Evolutionary conservation across 2,797 vertebrate species (phyloP), one percentile per base, ranked within the genome.

Genomic region (Melanogrammus aeglefinus): DNA sequence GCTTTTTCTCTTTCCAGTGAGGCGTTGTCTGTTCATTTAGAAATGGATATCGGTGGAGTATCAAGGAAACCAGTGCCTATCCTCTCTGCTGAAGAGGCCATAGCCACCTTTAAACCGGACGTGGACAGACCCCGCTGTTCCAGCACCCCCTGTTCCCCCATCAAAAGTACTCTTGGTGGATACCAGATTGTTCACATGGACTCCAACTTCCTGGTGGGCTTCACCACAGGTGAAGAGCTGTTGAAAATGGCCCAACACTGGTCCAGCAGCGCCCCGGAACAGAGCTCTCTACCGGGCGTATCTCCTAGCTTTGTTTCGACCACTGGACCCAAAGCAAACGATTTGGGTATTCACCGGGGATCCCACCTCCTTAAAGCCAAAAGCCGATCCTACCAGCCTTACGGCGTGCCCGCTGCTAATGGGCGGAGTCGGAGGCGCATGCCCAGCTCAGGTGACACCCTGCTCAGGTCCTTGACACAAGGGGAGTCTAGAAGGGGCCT

Each of bases 131-230:
- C 97, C 0, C 96, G 97, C 78, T 97, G 97, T 80, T 95, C 97
- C 85, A 98, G 97, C 90, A 99, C 97, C 0, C 97, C 97, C 0
- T 98, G 97, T 86, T 99, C 97, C 0, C 97, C 97, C 0, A 94
- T 97, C 90, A 94, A 96, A 84, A 95, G 91, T 76, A 97, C 94
- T 0, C 94, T 97, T 73, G 94, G 96, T 0, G 97, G 96, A 16
- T 99, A 98, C 89, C 96, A 99, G 89, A 97, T 99, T 84, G 96
- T 99, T 80, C 97, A 97, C 90, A 97, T 99, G 97, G 96, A 99
- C 94, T 96, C 97, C 35, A 97, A 97, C 93, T 99, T 97, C 80
- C 90, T 99, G 84, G 96, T 99, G 74, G 96, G 97, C 84, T 99
- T 99, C 89, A 95, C 97, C 0, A 98, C 97, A 0, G 97, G 97